Conservation (phyloP, 2,888 invertebrate species). For the Eutolmus rufibarbis region DNA sequence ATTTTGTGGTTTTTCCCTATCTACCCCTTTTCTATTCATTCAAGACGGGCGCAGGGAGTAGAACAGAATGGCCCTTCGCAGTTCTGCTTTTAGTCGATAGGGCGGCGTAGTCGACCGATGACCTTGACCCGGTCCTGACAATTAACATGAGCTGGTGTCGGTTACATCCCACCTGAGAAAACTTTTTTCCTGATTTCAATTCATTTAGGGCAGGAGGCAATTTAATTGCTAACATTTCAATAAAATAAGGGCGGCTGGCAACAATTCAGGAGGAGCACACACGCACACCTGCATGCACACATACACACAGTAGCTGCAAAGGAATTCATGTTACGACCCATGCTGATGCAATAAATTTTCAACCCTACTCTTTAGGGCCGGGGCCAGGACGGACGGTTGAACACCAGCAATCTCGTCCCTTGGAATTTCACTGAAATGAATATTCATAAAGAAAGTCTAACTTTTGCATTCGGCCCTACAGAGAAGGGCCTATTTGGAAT, state of each 20-base stretch:
- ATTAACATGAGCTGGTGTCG: neutral
- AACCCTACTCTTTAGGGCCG: neutral
- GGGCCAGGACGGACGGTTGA: neutral
- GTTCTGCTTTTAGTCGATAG: neutral
- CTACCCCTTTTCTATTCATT: neutral
- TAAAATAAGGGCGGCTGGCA: neutral
- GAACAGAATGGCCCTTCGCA: neutral
- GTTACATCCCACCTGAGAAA: neutral
- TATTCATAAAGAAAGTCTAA: neutral
- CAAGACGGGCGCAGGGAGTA: neutral
- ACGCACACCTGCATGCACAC: neutral
- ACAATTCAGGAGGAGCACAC: neutral
- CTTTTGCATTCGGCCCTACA: neutral
- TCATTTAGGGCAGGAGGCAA: neutral
- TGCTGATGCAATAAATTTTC: neutral
- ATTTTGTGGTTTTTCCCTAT: conserved; percentile 7
- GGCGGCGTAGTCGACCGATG: neutral
- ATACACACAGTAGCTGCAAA: neutral
- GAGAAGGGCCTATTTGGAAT: neutral
- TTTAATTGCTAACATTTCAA: neutral
- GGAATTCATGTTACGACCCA: neutral
- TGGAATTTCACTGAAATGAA: neutral
- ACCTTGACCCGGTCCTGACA: neutral
- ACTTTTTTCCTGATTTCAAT: neutral
- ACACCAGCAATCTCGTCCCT: neutral